Evolutionary conservation across 2,797 vertebrate species (phyloP).

Genomic region (Acanthurus leucopareius): DNA sequence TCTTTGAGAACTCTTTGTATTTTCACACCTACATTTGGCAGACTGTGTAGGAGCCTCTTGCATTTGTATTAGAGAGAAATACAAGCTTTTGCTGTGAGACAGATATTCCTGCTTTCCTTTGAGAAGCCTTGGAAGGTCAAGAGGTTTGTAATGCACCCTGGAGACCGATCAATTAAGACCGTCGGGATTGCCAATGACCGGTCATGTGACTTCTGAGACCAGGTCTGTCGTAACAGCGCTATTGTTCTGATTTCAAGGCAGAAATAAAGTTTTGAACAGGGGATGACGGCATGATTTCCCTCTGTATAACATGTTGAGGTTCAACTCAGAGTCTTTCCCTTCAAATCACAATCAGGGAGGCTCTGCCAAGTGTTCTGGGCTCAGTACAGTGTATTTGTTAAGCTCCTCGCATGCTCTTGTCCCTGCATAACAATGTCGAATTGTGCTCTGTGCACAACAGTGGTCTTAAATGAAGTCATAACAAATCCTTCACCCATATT

Average conservation of each 20-base stretch:
- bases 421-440: slow-evolving; percentile 73
- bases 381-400: slow-evolving; percentile 65
- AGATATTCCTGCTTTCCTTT: slow-evolving; percentile 48
- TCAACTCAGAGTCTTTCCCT: slow-evolving; percentile 27
- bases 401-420: slow-evolving; percentile 65
- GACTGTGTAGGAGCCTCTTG: slow-evolving; percentile 47
- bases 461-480: slow-evolving; percentile 77
- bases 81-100: slow-evolving; percentile 35
- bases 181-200: slow-evolving; percentile 25
- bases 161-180: slow-evolving; percentile 62
- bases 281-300: not conserved
- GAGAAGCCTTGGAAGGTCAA: slow-evolving; percentile 58
- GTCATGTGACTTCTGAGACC: slow-evolving; percentile 40
- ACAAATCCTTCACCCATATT: slow-evolving; percentile 71
- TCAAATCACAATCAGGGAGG: slow-evolving; percentile 49
- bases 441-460: slow-evolving; percentile 74
- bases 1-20: slow-evolving; percentile 53
- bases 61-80: slow-evolving; percentile 42
- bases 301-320: slow-evolving; percentile 7
- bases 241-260: slow-evolving; percentile 26
- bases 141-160: slow-evolving; percentile 39
- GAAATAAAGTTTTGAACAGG: slow-evolving; percentile 2
- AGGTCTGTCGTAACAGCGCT: slow-evolving; percentile 13
- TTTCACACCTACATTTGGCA: slow-evolving; percentile 68
- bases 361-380: slow-evolving; percentile 73